Evolutionary conservation across 2,797 vertebrate species (phyloP), one percentile per base, ranked within the genome.

Genomic region (Monodelphis domestica): DNA sequence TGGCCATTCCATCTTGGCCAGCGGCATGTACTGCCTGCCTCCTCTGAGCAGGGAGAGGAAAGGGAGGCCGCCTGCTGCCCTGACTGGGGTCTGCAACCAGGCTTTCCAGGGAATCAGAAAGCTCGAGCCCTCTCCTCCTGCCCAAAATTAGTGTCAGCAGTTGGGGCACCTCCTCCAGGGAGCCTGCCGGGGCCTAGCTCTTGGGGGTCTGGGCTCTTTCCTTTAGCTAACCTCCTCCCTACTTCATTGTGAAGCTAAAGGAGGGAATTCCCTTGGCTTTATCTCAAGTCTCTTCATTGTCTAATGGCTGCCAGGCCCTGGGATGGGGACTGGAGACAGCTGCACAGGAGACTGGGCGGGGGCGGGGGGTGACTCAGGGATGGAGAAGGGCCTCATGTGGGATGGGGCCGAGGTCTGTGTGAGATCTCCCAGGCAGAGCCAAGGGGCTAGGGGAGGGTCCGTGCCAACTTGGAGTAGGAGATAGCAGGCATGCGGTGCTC

Each of bases 1-100:
- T n/a, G n/a, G n/a, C n/a, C n/a, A 90, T 90, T 94, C 90, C 96
- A 95, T 91, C 59, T 93, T 5, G 95, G 24, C 92, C 89, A 96
- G 95, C 87, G 91, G 93, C 87, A 95, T 59, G 90, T 95, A 54
- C 50, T 95, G 92, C 59, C 50, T 95, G 92, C 59, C 87, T 63
- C n/a, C 4, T 14, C 57, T n/a, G 14, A 11, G 57, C 15, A 30
- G 57, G 4, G 30, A 94, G 56, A 92, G 55, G 54, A 63, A 12
- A 30, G 87, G 50, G 50, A 88, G 51, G 45, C 90, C 95, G 53
- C 87, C n/a, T n/a, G n/a, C n/a, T n/a, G n/a, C n/a, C n/a, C n/a
- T n/a, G n/a, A n/a, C n/a, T n/a, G n/a, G n/a, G n/a, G n/a, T n/a
- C n/a, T n/a, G n/a, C n/a, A n/a, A n/a, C n/a, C n/a, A n/a, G n/a